These are phyloP conservation scores for Lottia gigantea DNA, from an alignment of 2,888 invertebrate species.

Conservation along the genomic window DNA sequence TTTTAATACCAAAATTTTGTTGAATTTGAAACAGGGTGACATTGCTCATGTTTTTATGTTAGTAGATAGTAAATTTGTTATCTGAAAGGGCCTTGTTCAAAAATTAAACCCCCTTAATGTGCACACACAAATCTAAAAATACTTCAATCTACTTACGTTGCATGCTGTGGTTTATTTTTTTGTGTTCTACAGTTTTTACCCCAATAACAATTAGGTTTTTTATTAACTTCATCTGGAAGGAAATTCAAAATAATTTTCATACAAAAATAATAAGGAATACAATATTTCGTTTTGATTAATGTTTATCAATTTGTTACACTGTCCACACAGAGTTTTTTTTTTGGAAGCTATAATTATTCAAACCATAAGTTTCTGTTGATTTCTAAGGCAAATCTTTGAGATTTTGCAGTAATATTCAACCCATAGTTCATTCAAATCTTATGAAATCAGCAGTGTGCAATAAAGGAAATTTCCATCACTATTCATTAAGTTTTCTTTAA, in stretches of 20 bases:
- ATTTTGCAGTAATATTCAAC: too few relatives aligned
- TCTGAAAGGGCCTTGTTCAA: neutral
- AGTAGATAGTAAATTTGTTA: too few relatives aligned
- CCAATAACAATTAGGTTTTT: constrained; percentile 65
- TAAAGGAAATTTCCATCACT: neutral
- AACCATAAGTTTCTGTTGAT: neutral
- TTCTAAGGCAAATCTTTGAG: too few relatives aligned
- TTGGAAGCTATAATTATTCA: neutral
- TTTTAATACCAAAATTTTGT: too few relatives aligned
- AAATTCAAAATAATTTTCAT: too few relatives aligned
- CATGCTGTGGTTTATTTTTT: constrained; percentile 60
- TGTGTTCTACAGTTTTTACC: constrained; percentile 67
- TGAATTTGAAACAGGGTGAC: too few relatives aligned
- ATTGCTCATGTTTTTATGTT: too few relatives aligned
- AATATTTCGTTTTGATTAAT: too few relatives aligned
- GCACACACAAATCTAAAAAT: neutral
- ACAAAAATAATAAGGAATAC: too few relatives aligned
- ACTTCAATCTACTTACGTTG: constrained; percentile 61
- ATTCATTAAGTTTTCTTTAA: too few relatives aligned
- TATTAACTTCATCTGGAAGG: constrained; percentile 49
- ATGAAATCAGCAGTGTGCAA: neutral
- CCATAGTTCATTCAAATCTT: neutral
- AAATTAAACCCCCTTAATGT: neutral
- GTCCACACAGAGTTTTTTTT: neutral
- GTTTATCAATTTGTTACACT: neutral